A percentile compares a stretch with the other conserved stretches of the same genome.
Conservation (phyloP, 2,888 invertebrate species). For the Pollenia amentaria region DNA sequence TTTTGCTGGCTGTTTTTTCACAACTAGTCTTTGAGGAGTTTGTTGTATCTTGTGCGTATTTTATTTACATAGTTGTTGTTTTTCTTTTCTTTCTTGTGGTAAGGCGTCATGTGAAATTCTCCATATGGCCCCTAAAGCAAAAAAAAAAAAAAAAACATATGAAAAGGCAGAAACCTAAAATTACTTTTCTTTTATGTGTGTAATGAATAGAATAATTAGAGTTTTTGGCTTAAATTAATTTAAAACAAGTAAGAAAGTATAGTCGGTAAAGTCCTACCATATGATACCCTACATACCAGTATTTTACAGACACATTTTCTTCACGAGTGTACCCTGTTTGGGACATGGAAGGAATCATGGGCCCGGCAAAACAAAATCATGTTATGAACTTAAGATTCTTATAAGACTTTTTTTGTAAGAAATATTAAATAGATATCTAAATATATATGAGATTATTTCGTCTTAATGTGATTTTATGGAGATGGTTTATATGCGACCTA, state of each 20-base stretch:
- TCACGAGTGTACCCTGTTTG: too few relatives aligned
- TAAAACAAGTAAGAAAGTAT: neutral
- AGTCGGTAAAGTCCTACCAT: too few relatives aligned
- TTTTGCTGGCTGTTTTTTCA: neutral
- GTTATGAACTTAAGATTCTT: too few relatives aligned
- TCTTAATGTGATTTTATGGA: too few relatives aligned
- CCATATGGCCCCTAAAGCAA: conserved; percentile 77
- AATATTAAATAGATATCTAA: too few relatives aligned
- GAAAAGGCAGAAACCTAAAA: conserved; percentile 4
- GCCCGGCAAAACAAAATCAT: too few relatives aligned
- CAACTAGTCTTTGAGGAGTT: neutral
- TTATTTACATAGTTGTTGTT: conserved; percentile 20
- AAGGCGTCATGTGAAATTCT: conserved; percentile 79
- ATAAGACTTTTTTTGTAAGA: too few relatives aligned
- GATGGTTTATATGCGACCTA: too few relatives aligned
- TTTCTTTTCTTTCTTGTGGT: conserved; percentile 28
- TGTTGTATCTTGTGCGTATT: conserved; percentile 8
- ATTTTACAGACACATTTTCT: too few relatives aligned
- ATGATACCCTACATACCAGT: too few relatives aligned
- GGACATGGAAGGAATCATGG: too few relatives aligned
- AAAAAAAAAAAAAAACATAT: neutral
- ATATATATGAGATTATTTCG: too few relatives aligned
- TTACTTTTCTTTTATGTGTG: conserved; percentile 30
- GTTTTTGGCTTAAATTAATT: neutral
- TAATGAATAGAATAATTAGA: conserved; percentile 3